A percentile compares a stretch with the other conserved stretches of the same genome.
Conservation (phyloP, 1,140 invertebrate species). For the Carposina sasakii region DNA sequence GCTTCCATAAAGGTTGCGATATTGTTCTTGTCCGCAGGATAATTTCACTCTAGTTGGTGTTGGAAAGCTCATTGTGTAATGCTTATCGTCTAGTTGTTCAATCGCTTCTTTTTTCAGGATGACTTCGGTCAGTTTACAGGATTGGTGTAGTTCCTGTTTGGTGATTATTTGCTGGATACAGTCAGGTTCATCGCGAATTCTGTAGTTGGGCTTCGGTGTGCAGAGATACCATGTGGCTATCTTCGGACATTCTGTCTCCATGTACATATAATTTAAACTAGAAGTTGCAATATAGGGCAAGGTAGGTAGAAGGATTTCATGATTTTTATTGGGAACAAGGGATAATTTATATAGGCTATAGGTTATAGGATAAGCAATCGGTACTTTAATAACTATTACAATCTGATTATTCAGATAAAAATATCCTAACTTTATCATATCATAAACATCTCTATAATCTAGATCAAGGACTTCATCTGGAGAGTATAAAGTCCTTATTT, state of each 20-base stretch:
- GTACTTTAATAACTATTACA: too few relatives aligned
- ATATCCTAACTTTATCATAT: too few relatives aligned
- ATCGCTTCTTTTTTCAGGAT: constrained; percentile 14
- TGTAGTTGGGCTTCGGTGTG: constrained; percentile 3
- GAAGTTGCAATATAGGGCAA: constrained; percentile 18
- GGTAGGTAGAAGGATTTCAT: constrained; percentile 15
- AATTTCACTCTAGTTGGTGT: constrained; percentile 13
- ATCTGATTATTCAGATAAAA: too few relatives aligned
- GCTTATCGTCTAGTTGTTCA: constrained; percentile 14
- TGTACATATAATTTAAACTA: constrained; percentile 17
- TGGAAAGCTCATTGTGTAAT: constrained; percentile 17
- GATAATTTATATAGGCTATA: too few relatives aligned
- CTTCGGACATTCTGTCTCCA: constrained; percentile 27
- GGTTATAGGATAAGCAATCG: too few relatives aligned
- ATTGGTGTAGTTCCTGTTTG: constrained; percentile 10
- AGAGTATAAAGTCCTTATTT: too few relatives aligned
- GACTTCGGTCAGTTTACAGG: constrained; percentile 11
- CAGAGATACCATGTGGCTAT: constrained; percentile 18
- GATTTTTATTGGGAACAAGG: too few relatives aligned
- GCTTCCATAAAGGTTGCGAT: constrained; percentile 11
- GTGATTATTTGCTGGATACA: constrained; percentile 14
- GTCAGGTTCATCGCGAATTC: background rate
- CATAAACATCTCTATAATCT: too few relatives aligned
- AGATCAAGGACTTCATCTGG: too few relatives aligned
- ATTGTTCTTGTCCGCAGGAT: constrained; percentile 11